These are phyloP conservation scores for Matsumurasca onukii DNA, from an alignment of 1,140 invertebrate species.

Conservation along the genomic window DNA sequence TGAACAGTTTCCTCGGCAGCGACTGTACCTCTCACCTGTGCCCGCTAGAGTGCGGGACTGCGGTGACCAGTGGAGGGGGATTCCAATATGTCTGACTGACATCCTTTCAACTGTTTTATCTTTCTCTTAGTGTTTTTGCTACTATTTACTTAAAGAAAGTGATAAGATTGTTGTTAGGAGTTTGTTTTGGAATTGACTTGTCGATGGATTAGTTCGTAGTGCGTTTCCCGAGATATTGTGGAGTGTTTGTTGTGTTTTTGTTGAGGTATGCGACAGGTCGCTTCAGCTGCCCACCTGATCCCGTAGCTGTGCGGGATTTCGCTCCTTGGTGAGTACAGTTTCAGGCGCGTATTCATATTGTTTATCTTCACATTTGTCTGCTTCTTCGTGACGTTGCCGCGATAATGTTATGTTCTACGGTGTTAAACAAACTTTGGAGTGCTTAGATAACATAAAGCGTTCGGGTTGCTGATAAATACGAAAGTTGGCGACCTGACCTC, in stretches of 20 bases:
- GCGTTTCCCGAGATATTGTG: not conserved
- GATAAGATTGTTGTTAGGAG: not conserved
- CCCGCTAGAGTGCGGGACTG: not conserved
- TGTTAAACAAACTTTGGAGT: no score
- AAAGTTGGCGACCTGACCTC: no score
- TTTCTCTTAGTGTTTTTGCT: conserved; percentile 8
- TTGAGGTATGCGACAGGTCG: conserved; percentile 15
- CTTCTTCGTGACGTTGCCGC: no score
- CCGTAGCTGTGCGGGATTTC: not conserved
- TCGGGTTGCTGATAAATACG: no score
- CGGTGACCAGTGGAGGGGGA: conserved; percentile 1
- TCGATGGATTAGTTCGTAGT: not conserved
- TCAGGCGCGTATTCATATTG: no score
- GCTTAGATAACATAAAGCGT: no score
- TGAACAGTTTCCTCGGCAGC: conserved; percentile 10
- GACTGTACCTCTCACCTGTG: conserved; percentile 10
- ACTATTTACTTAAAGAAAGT: not conserved
- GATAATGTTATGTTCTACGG: no score
- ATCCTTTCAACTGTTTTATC: not conserved
- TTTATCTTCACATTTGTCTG: no score
- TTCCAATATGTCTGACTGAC: conserved; percentile 16
- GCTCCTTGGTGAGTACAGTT: not conserved
- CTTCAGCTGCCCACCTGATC: not conserved
- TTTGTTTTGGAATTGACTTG: not conserved
- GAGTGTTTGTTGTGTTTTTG: not conserved